These are phyloP conservation scores for Nephrocerus scutellatus DNA, from an alignment of 2,888 invertebrate genomes.

Conservation along the genomic window DNA sequence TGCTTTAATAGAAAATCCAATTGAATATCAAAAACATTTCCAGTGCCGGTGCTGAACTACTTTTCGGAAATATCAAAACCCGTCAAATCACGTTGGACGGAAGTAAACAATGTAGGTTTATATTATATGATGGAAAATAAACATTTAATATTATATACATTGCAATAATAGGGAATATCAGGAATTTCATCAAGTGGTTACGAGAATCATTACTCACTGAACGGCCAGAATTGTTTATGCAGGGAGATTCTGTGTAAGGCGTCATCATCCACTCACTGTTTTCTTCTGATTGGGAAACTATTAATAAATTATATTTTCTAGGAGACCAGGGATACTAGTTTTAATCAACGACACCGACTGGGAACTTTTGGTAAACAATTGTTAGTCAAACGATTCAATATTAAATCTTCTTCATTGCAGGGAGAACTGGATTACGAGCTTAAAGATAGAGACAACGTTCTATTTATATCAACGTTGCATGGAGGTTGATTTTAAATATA, in stretches of 20 bases:
- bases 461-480: slow-evolving; percentile 78
- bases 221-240: slow-evolving; percentile 64
- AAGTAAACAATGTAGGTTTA: slow-evolving; percentile 45
- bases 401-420: no score
- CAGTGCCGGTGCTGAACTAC: slow-evolving; percentile 86
- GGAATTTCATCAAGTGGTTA: slow-evolving; percentile 71
- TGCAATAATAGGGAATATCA: slow-evolving; percentile 57
- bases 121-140: not conserved
- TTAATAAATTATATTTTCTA: no score
- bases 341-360: slow-evolving; percentile 93
- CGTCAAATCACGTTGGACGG: slow-evolving; percentile 60
- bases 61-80: slow-evolving; percentile 76
- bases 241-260: slow-evolving; percentile 47
- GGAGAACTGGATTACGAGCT: slow-evolving; percentile 67
- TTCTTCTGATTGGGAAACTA: not conserved
- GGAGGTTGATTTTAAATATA: slow-evolving; percentile 63
- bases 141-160: not conserved
- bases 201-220: slow-evolving; percentile 77
- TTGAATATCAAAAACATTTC: slow-evolving; percentile 45
- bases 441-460: slow-evolving; percentile 61
- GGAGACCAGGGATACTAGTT: slow-evolving; percentile 85
- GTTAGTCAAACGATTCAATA: not conserved
- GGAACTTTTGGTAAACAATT: slow-evolving; percentile 69
- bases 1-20: slow-evolving; percentile 13
- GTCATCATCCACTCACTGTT: slow-evolving; percentile 4